These are phyloP conservation scores for Rhorus exstirpatorius DNA, from an alignment of 2,888 invertebrate genomes.

Conservation along the genomic window DNA sequence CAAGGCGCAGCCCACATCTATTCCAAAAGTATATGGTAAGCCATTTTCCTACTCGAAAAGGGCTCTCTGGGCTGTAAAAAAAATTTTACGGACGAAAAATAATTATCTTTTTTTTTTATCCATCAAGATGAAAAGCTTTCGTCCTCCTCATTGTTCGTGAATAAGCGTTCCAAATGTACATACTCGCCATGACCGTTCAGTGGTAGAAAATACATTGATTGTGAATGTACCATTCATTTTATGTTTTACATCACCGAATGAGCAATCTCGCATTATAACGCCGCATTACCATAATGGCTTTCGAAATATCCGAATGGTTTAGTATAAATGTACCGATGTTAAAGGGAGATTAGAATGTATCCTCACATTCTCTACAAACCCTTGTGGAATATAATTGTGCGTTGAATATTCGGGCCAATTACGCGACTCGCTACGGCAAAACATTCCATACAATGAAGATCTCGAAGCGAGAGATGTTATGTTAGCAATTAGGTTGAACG, in stretches of 20 bases:
- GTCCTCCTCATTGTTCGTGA: no score
- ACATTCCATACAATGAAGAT: constrained; percentile 48
- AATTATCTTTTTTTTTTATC: no score
- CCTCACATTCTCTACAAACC: constrained; percentile 11
- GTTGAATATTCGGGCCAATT: constrained; percentile 45
- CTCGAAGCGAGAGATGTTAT: constrained; percentile 54
- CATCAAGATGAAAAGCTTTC: no score
- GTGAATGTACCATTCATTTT: background rate
- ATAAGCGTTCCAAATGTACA: no score
- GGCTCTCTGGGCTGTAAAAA: no score
- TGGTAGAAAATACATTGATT: background rate
- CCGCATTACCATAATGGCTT: constrained; percentile 21
- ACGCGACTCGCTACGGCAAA: constrained; percentile 33
- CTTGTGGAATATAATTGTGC: constrained; percentile 36
- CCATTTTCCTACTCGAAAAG: no score
- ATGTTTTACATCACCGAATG: background rate
- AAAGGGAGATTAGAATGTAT: constrained; percentile 25
- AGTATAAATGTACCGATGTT: constrained; percentile 15
- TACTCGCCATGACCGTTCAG: background rate
- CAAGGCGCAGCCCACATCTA: no score
- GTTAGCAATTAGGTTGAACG: constrained; percentile 56
- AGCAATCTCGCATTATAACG: background rate
- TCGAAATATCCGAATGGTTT: constrained; percentile 28
- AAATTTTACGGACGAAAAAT: no score
- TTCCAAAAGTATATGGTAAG: no score